Evolutionary conservation across 2,797 vertebrate genomes (phyloP).

Genomic region (Pangasius larnaudii): DNA sequence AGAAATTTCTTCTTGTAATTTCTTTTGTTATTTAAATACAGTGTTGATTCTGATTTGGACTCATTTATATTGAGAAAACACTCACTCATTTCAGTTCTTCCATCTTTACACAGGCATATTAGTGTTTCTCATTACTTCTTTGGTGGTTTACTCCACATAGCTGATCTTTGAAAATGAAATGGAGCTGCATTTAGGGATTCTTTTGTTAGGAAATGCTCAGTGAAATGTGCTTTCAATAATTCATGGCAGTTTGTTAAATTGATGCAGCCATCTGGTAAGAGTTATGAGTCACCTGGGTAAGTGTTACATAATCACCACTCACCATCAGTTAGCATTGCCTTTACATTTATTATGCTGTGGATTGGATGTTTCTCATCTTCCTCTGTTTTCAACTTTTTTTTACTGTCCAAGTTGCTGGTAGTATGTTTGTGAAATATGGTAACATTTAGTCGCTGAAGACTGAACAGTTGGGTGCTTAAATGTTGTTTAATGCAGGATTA

Average conservation of each 20-base stretch:
- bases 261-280: constrained; percentile 46
- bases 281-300: constrained; percentile 28
- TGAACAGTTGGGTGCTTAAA: background rate
- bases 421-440: background rate
- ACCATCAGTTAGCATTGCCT: background rate
- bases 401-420: background rate
- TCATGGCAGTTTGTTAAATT: constrained; percentile 26
- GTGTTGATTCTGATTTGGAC: background rate
- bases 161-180: background rate
- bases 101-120: background rate
- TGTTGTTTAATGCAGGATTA: background rate
- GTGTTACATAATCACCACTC: constrained; percentile 22
- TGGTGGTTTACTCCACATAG: background rate
- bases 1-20: background rate
- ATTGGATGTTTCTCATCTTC: background rate
- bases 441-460: background rate
- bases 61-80: background rate
- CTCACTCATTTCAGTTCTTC: background rate
- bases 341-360: background rate
- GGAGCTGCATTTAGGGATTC: background rate
- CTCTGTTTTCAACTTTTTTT: background rate
- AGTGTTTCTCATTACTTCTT: too few relatives aligned
- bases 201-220: background rate
- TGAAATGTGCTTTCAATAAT: constrained; percentile 1
- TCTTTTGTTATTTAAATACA: background rate